Evolutionary conservation across 2,113 vertebrate species (phyloP).

Genomic region (Lipophrys pholis): DNA sequence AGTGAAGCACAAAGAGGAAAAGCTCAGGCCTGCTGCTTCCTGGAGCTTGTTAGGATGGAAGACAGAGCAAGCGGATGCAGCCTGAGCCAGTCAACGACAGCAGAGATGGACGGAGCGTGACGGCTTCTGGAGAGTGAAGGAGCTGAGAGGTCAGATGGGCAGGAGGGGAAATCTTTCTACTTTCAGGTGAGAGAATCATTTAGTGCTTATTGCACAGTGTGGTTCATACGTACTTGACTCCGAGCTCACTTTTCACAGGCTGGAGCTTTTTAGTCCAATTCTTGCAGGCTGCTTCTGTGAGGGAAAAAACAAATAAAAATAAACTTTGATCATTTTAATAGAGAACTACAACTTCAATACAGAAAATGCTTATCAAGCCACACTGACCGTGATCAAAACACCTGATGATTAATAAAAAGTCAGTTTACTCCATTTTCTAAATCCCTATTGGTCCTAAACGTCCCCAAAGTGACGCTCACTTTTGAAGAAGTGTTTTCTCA

Average conservation of each 20-base stretch:
- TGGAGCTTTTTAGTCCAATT: constrained; percentile 83
- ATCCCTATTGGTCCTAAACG: too few relatives aligned
- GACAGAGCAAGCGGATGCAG: constrained; percentile 61
- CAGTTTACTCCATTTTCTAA: too few relatives aligned
- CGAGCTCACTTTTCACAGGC: constrained; percentile 67
- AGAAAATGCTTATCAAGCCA: too few relatives aligned
- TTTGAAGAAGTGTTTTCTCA: too few relatives aligned
- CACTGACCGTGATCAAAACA: too few relatives aligned
- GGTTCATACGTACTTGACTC: constrained; percentile 82
- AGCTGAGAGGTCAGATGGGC: constrained; percentile 54
- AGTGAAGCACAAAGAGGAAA: constrained; percentile 46
- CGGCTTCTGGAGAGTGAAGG: constrained; percentile 59
- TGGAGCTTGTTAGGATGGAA: constrained; percentile 61
- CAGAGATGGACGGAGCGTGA: constrained; percentile 46
- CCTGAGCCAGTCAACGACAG: constrained; percentile 71
- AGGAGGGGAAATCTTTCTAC: constrained; percentile 19
- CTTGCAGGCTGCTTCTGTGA: constrained; percentile 49
- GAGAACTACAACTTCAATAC: too few relatives aligned
- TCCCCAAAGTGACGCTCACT: too few relatives aligned
- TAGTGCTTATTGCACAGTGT: constrained; percentile 1
- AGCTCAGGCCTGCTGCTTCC: constrained; percentile 67
- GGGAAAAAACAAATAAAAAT: neutral
- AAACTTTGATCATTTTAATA: too few relatives aligned
- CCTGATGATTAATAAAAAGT: too few relatives aligned
- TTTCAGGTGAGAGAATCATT: constrained; percentile 11